phyloP scores from a whole-genome alignment of 2,888 invertebrate genomes.

The Corbicula japonica region DNA sequence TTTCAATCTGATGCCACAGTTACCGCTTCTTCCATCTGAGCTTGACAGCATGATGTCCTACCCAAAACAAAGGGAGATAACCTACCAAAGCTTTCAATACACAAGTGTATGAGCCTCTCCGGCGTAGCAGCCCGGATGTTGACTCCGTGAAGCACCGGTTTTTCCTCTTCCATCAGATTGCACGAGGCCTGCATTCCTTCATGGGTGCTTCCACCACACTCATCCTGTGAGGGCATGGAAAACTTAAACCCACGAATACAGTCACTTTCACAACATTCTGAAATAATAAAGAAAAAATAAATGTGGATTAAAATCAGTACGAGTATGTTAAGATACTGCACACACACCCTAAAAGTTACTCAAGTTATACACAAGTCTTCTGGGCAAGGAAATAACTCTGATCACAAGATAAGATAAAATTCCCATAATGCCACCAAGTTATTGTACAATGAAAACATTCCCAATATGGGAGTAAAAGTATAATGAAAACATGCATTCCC shows the following conservation, averaged over 20 bases:
- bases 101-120: slow-evolving; percentile 86
- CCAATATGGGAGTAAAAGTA: too few species aligned
- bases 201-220: slow-evolving; percentile 49
- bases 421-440: too few species aligned
- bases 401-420: too few species aligned
- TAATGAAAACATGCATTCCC: too few species aligned
- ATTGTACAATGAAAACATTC: too few species aligned
- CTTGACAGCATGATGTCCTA: neutral
- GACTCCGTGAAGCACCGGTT: slow-evolving; percentile 81
- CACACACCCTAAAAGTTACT: too few species aligned
- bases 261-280: slow-evolving; percentile 72
- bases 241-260: slow-evolving; percentile 64
- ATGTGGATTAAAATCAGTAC: neutral
- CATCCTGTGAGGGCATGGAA: slow-evolving; percentile 71
- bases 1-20: too few species aligned
- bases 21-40: too few species aligned
- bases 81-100: slow-evolving; percentile 87
- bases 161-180: slow-evolving; percentile 83
- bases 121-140: slow-evolving; percentile 83
- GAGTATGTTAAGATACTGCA: neutral
- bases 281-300: slow-evolving; percentile 6
- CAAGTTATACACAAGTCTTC: too few species aligned
- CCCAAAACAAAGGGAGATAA: slow-evolving; percentile 37
- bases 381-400: too few species aligned
- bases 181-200: slow-evolving; percentile 51